phyloP scores from a whole-genome alignment of 2,113 vertebrate genomes.

The Anthoscopus minutus region DNA sequence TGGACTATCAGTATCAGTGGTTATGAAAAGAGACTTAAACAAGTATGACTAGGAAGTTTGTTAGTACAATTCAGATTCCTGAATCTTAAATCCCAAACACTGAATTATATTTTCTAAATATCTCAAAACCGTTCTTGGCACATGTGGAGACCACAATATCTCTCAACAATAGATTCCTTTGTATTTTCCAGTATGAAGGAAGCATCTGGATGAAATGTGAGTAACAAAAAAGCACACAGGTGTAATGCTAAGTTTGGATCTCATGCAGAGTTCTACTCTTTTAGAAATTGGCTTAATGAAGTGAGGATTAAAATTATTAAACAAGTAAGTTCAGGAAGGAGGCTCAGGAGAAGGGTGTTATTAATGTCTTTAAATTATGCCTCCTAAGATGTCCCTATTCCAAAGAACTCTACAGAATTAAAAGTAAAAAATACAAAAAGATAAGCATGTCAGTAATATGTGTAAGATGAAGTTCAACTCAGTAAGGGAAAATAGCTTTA shows the following conservation, averaged over 20 bases:
- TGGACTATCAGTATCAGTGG: background rate
- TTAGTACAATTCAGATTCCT: background rate
- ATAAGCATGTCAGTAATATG: background rate
- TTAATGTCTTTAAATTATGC: background rate
- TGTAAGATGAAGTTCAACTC: background rate
- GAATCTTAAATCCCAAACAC: background rate
- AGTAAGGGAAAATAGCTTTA: background rate
- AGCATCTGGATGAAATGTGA: slow-evolving; percentile 52
- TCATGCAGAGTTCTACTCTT: background rate
- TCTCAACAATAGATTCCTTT: slow-evolving; percentile 23
- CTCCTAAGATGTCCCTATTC: background rate
- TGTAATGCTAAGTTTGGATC: background rate
- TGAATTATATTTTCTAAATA: background rate
- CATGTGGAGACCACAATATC: background rate
- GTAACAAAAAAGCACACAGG: slow-evolving; percentile 19
- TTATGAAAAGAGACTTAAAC: background rate
- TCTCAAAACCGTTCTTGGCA: background rate
- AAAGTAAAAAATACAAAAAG: background rate
- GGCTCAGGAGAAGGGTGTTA: background rate
- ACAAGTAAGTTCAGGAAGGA: background rate
- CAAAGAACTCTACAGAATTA: background rate
- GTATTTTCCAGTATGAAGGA: slow-evolving; percentile 8
- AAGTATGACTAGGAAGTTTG: background rate
- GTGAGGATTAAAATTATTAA: background rate
- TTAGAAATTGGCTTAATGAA: background rate